These are phyloP conservation scores for Lasius platythorax DNA, from an alignment of 2,888 invertebrate genomes.

Conservation along the genomic window DNA sequence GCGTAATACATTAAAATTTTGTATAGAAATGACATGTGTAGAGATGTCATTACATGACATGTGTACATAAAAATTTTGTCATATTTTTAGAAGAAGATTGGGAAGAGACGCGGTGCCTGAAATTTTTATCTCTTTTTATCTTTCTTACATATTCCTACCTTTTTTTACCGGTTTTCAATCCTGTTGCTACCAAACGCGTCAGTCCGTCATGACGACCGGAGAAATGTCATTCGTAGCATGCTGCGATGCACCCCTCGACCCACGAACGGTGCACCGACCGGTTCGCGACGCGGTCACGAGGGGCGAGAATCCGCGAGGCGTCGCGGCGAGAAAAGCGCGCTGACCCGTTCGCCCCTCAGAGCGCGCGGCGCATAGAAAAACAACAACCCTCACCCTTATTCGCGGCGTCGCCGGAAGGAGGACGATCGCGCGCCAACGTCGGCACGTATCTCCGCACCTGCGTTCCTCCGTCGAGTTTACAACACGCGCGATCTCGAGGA, in stretches of 20 bases:
- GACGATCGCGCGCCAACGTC: background rate
- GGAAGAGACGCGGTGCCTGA: background rate
- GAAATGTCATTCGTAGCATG: slow-evolving; percentile 29
- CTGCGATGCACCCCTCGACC: slow-evolving; percentile 53
- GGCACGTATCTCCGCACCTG: background rate
- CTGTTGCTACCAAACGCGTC: slow-evolving; percentile 31
- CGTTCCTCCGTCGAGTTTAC: background rate
- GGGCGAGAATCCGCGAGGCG: slow-evolving; percentile 7
- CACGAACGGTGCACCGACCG: slow-evolving; percentile 51
- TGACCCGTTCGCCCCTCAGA: background rate
- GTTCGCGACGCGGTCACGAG: slow-evolving; percentile 4
- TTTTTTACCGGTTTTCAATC: slow-evolving; percentile 21
- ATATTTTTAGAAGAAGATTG: background rate
- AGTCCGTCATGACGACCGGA: background rate
- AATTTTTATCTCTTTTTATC: background rate
- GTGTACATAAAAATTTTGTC: background rate
- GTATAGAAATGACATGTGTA: too few species aligned
- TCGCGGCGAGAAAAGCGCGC: slow-evolving; percentile 9
- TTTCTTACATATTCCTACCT: slow-evolving; percentile 27
- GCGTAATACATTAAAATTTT: too few species aligned
- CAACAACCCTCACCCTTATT: slow-evolving; percentile 23
- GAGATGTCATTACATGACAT: too few species aligned
- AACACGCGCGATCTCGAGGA: background rate
- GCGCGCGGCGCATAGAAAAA: background rate
- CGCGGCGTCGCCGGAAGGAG: background rate